phyloP scores from a whole-genome alignment of 2,113 vertebrate species.

The Willisornis vidua region DNA sequence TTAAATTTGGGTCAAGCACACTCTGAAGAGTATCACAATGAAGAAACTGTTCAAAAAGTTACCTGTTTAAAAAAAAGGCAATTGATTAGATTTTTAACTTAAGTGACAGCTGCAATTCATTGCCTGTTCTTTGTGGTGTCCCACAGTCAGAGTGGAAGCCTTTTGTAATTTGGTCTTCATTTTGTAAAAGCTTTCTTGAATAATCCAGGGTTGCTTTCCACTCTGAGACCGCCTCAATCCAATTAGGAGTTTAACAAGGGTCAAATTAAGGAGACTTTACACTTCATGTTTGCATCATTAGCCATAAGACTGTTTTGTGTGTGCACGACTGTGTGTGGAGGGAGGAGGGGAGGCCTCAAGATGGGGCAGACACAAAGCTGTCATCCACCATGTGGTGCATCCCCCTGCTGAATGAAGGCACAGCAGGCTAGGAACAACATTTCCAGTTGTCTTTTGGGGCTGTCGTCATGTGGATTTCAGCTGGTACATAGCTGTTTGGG shows the following conservation, averaged over 20 bases:
- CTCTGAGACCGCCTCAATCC: constrained; percentile 84
- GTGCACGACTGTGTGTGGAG: constrained; percentile 63
- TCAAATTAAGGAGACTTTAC: constrained; percentile 91
- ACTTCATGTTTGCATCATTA: constrained; percentile 86
- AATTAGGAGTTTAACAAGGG: constrained; percentile 94
- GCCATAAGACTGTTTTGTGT: constrained; percentile 73
- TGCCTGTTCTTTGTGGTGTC: constrained; percentile 76
- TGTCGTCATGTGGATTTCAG: constrained; percentile 74
- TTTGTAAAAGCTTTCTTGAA: constrained; percentile 80
- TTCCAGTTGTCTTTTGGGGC: constrained; percentile 77
- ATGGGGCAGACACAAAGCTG: constrained; percentile 72
- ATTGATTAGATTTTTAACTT: constrained; percentile 82
- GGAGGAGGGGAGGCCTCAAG: constrained; percentile 60
- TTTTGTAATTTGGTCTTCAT: constrained; percentile 78
- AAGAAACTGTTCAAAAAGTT: constrained; percentile 80
- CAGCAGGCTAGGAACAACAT: constrained; percentile 80
- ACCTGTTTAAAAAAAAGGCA: constrained; percentile 78
- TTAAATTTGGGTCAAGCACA: constrained; percentile 85
- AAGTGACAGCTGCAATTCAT: constrained; percentile 81
- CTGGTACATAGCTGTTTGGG: constrained; percentile 73
- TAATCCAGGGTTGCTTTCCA: constrained; percentile 81
- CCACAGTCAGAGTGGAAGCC: constrained; percentile 74
- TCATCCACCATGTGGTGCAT: constrained; percentile 73
- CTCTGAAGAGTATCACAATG: constrained; percentile 80
- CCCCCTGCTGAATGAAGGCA: constrained; percentile 72